Evolutionary conservation across 1,140 invertebrate species (phyloP), one percentile per base, ranked within the genome.

Genomic region (Hypothenemus hampei): DNA sequence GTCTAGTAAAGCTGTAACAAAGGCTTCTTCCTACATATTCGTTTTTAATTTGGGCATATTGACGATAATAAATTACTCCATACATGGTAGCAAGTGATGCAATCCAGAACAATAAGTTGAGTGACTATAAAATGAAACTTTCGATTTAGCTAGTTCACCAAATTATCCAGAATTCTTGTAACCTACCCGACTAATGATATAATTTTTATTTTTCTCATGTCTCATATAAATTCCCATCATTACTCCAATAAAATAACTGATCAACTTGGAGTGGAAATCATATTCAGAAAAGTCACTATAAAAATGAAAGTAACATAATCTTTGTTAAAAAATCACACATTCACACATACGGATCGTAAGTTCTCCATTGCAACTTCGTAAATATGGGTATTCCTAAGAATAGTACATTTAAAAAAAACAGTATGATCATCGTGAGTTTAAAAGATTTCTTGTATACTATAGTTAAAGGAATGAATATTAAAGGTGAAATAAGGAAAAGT

Each of bases 401-500:
- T 4, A 46, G 10, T 23, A 45, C 10, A 16, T 53, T 53, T 5
- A 29, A n/a, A 3, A 61, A 36, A 48, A 36, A 24, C 15, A 51
- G 29, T 1, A 59, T 48, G 1, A 44, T 51, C 26, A 58, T 46
- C 10, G 40, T 50, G 16, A 21, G 15, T n/a, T 7, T 37, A 18
- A 60, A 60, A 8, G 29, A 19, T 18, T 26, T 15, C 43, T 33
- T 49, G 16, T 60, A 48, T 1, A 61, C 11, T 7, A 52, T 15
- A 1, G 59, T 44, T 26, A 49, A 33, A 4, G 66, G 63, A 18
- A 64, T 65, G 3, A 68, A 40, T 2, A 69, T 15, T 1, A 68
- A 36, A 16, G 65, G 66, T 1, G 68, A 58, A 3, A 81, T 45
- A 4, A 79, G 59, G 58, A 78, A 82, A 52, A 83, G 75, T 65